Evolutionary conservation across 1,140 invertebrate genomes (phyloP).

Genomic region (Drosophila nannoptera): DNA sequence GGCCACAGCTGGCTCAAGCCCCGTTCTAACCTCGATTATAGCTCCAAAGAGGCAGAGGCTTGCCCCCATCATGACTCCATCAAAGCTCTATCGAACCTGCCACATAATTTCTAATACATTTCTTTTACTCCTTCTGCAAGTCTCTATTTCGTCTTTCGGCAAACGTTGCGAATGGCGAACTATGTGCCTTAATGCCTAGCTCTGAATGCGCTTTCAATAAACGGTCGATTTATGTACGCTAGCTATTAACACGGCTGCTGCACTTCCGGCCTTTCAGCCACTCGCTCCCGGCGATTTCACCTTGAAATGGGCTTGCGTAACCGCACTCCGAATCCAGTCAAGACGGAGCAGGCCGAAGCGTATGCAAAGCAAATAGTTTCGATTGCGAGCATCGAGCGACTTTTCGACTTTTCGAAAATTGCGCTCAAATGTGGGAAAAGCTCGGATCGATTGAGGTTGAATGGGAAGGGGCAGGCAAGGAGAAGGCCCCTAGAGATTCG

Average conservation of each 20-base stretch:
- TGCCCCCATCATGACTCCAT: too few relatives aligned
- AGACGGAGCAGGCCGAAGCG: neutral
- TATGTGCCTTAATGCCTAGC: conserved; percentile 39
- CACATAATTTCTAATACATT: too few relatives aligned
- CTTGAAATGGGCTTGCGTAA: conserved; percentile 65
- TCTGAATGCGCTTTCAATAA: conserved; percentile 47
- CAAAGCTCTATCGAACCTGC: neutral
- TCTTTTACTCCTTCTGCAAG: too few relatives aligned
- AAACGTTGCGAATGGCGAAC: neutral
- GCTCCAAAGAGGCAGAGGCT: too few relatives aligned
- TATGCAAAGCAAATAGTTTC: conserved; percentile 52
- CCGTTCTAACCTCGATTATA: too few relatives aligned
- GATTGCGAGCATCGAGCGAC: conserved; percentile 41
- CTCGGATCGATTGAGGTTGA: conserved; percentile 31
- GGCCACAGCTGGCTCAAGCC: too few relatives aligned
- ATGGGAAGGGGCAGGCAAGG: conserved; percentile 20
- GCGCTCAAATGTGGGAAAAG: conserved; percentile 52
- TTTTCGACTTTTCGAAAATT: conserved; percentile 42
- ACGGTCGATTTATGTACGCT: conserved; percentile 34
- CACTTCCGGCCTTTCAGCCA: conserved; percentile 46
- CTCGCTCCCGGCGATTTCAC: conserved; percentile 63
- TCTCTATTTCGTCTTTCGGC: neutral
- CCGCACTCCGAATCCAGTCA: conserved; percentile 23
- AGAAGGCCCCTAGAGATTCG: conserved; percentile 11
- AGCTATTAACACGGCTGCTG: conserved; percentile 7